Evolutionary conservation across 1,140 invertebrate species (phyloP).

Genomic region (Calephelis nemesis): DNA sequence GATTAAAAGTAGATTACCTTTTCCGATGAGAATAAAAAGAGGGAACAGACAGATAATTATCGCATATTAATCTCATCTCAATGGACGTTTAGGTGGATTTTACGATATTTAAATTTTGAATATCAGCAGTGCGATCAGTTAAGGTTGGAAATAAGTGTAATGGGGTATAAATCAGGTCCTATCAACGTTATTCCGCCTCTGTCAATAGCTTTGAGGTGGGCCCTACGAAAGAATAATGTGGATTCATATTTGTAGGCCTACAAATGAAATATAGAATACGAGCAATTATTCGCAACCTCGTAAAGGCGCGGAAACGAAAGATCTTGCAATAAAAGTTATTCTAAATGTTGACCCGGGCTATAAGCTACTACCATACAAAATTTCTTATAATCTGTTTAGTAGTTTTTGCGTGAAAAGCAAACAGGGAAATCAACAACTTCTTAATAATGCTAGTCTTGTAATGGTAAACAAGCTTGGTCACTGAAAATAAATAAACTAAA

Average conservation of each 20-base stretch:
- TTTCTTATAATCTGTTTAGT: too few species aligned
- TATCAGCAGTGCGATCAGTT: constrained; percentile 58
- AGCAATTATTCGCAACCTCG: too few species aligned
- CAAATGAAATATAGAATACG: too few species aligned
- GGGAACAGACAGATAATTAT: constrained; percentile 13
- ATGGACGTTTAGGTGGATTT: constrained; percentile 28
- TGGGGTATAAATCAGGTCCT: constrained; percentile 67
- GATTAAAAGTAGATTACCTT: constrained; percentile 46
- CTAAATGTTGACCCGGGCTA: too few species aligned
- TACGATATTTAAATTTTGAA: constrained; percentile 64
- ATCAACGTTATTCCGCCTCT: constrained; percentile 62
- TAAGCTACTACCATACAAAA: too few species aligned
- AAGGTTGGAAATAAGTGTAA: constrained; percentile 62
- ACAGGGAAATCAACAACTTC: too few species aligned
- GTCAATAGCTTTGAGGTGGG: constrained; percentile 63
- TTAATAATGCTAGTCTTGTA: too few species aligned
- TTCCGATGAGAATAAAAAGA: constrained; percentile 12
- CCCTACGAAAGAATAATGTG: neutral
- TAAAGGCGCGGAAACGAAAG: too few species aligned
- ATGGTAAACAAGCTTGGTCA: too few species aligned
- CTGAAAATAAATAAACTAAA: too few species aligned
- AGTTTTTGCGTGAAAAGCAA: too few species aligned
- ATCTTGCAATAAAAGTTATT: too few species aligned
- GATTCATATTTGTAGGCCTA: neutral
- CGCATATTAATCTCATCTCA: constrained; percentile 10